Conservation (phyloP, 2,113 vertebrate species). For the Tamias sibiricus region DNA sequence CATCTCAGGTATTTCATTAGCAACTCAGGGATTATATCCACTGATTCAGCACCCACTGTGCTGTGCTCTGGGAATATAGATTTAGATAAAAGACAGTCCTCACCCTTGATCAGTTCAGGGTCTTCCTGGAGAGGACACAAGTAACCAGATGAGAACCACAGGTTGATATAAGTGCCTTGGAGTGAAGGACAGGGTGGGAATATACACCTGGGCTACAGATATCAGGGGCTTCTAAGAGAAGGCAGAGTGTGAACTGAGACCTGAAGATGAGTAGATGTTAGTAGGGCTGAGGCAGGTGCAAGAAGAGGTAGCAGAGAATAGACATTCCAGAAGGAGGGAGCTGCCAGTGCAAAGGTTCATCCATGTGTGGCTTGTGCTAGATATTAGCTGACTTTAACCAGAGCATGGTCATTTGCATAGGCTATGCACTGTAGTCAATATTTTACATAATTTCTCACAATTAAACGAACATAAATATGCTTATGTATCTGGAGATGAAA, state of each 20-base stretch:
- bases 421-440: not conserved
- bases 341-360: not conserved
- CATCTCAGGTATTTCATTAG: not conserved
- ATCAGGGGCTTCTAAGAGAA: not conserved
- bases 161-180: not conserved
- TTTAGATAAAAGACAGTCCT: not conserved
- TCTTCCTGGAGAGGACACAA: not conserved
- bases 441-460: not conserved
- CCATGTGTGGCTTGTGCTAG: not conserved
- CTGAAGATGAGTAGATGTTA: not conserved
- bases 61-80: not conserved
- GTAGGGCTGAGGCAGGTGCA: not conserved
- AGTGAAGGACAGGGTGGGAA: not conserved
- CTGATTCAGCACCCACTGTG: not conserved
- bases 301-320: not conserved
- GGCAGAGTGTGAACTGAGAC: not conserved
- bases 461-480: not conserved
- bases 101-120: not conserved
- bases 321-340: not conserved
- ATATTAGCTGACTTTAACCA: not conserved
- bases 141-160: not conserved
- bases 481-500: not conserved
- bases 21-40: not conserved
- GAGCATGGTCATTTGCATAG: not conserved
- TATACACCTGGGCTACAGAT: not conserved